Evolutionary conservation across 2,888 invertebrate genomes (phyloP).

Genomic region (Drosophila incognita): DNA sequence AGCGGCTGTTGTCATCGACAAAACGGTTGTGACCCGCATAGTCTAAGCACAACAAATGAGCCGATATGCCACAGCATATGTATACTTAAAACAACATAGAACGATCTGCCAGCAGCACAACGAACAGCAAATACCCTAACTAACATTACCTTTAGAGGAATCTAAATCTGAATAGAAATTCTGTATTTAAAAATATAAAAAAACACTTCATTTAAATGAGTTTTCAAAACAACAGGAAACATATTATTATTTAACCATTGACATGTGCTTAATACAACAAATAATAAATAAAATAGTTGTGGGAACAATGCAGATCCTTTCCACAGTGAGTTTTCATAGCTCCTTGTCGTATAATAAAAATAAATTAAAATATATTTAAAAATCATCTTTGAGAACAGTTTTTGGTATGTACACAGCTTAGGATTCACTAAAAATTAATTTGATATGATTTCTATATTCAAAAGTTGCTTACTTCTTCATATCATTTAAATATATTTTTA

Average conservation of each 20-base stretch:
- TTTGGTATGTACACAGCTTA: neutral
- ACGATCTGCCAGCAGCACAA: no score
- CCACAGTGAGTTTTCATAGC: neutral
- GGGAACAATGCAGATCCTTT: neutral
- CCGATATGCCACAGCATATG: slow-evolving; percentile 36
- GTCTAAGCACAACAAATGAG: slow-evolving; percentile 49
- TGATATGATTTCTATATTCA: neutral
- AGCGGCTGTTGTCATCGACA: slow-evolving; percentile 57
- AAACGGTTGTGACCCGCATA: slow-evolving; percentile 63
- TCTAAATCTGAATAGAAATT: neutral
- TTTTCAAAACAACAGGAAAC: neutral
- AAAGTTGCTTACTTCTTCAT: neutral
- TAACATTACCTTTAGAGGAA: neutral
- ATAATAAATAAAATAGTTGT: neutral
- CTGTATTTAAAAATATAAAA: neutral
- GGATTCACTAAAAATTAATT: neutral
- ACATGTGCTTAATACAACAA: neutral
- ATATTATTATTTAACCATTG: neutral
- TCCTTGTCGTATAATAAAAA: neutral
- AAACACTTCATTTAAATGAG: neutral
- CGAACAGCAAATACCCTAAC: slow-evolving; percentile 31
- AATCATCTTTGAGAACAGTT: neutral
- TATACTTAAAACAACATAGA: slow-evolving; percentile 3
- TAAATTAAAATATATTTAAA: neutral
- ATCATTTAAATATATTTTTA: no score